Evolutionary conservation across 2,888 invertebrate species (phyloP), one percentile per base, ranked within the genome.

Genomic region (Marasmarcha lunaedactyla): DNA sequence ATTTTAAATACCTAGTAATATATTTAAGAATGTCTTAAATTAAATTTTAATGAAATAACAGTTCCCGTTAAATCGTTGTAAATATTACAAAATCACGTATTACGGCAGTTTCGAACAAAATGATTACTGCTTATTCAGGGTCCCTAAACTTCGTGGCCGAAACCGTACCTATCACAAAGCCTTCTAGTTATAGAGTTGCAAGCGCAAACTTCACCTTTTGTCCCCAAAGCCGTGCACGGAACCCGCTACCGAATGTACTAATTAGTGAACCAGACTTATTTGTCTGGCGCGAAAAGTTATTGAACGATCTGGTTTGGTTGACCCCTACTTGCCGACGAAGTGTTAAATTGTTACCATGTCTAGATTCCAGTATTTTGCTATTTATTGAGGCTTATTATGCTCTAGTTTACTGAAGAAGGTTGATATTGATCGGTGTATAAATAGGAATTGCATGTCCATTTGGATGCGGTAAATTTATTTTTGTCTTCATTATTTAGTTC

Each of bases 191-290:
- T 60, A 60, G 58, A 60, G 63, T 64, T 54, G 56, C 63, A 53
- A 63, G 68, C 57, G 59, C 60, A 63, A 78, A 73, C 66, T 76
- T 69, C 47, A 50, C 55, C 63, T 68, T 68, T 66, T 66, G 70
- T 67, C 56, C 20, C 7, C 20, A 20, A 5, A 20, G 20, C 20
- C 51, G 46, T 44, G 56, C 57, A 57, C 57, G 49, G 54, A 52
- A 55, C 55, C 43, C 44, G 51, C 57, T 46, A 57, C 63, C 60
- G 59, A 71, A 74, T 69, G 72, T 65, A 63, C 74, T 76, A 78
- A 78, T 78, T 78, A 77, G 73, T 63, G 61, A 65, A 61, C 47
- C 48, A 42, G 51, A 59, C 58, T 64, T 63, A 71, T 72, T 74
- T 67, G 68, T 62, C 49, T 20, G 20, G 65, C 69, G 66, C 63